Evolutionary conservation across 1,140 invertebrate species (phyloP), one percentile per base, ranked within the genome.

Genomic region (Pemphigus obesinymphae): DNA sequence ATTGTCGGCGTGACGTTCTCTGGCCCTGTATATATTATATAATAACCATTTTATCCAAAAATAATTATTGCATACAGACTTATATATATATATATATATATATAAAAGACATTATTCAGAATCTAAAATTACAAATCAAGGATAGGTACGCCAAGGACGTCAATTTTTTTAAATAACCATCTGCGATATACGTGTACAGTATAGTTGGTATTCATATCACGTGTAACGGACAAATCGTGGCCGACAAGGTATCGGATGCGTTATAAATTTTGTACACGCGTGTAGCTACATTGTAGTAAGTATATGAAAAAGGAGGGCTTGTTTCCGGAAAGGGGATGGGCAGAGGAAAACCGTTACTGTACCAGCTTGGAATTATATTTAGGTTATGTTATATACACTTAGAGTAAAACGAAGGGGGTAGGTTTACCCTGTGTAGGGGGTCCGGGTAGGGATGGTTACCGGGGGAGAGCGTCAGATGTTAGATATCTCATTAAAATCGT

Each of bases 401-500:
- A n/a, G 10, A 34, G 61, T 17, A 63, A 34, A 63, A 8, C 15
- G 26, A 63, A 34, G 29, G 29, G 61, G 61, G 61, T 31, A 2
- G 58, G 58, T 6, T 61, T n/a, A n/a, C n/a, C n/a, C 11, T 15
- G 1, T 58, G 53, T 23, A 6, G 58, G 58, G 58, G 58, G 23
- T 6, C 26, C 23, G 53, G 53, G 53, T 58, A 11, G 55, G n/a
- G 3, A 3, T 5, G 15, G 53, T 7, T 15, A 50, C 1, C 17
- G 58, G 26, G 58, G 23, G 26, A 6, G 15, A 29, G 61, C 61
- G 61, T 31, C 61, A 63, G 61, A 34, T 63, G 61, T 63, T 29
- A 31, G 61, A 63, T 31, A 63, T 63, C 61, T 63, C 61, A 66
- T 66, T 66, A 66, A 66, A 37, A 66, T 37, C 31, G 63, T 66